Evolutionary conservation across 2,888 invertebrate genomes (phyloP).

Genomic region (Phytoseiulus persimilis): DNA sequence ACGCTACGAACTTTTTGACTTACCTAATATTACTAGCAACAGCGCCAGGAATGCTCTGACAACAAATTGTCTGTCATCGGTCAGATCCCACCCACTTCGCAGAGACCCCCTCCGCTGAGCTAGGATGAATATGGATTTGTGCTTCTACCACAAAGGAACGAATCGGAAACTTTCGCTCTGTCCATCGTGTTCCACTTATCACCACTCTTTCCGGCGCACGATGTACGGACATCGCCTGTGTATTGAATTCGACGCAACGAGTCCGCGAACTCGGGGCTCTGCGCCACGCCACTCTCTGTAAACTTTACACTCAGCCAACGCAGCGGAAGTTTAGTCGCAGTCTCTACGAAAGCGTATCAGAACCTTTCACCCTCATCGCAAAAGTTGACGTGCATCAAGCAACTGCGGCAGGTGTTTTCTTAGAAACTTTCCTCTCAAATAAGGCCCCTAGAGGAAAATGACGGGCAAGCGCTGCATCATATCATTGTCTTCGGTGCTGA

Average conservation of each 20-base stretch:
- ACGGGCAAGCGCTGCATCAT: neutral
- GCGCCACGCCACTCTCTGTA: neutral
- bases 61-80: too few species aligned
- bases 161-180: too few species aligned
- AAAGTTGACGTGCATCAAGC: neutral
- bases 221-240: neutral
- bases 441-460: neutral
- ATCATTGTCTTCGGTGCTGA: neutral
- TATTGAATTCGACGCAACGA: neutral
- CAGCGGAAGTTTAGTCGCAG: neutral
- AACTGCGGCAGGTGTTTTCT: neutral
- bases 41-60: too few species aligned
- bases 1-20: too few species aligned
- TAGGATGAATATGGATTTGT: too few species aligned
- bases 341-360: neutral
- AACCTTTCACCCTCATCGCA: neutral
- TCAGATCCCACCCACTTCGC: too few species aligned
- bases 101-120: too few species aligned
- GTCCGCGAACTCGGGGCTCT: neutral
- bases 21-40: too few species aligned
- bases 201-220: too few species aligned
- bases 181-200: too few species aligned
- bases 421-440: neutral
- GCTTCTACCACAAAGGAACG: too few species aligned
- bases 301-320: neutral